Base-by-base conservation (phyloP, 2,797 vertebrate genomes). In the Notolabrus celidotus region DNA sequence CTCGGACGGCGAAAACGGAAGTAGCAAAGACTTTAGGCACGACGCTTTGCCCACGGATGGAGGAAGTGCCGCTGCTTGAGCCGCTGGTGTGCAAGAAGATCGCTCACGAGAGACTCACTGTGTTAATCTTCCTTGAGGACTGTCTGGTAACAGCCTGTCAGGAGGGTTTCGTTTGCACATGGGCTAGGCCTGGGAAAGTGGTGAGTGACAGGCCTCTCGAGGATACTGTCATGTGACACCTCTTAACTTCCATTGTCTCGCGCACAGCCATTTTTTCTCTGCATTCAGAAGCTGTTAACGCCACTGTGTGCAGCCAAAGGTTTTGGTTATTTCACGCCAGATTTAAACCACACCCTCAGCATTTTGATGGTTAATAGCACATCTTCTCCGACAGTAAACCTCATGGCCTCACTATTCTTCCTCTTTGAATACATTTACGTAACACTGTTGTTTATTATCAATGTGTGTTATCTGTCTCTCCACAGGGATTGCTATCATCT, bases 121-220 rank as follows among this genome's bases (percentile, higher is more conserved):
- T 99, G 88, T 94, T 99, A 83, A 97, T 99, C 94, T 99, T 99
- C 93, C 96, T 99, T 78, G 98, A 99, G 95, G 98, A 99, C 96
- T 99, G 97, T 96, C 94, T 99, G 95, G 98, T 99, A 94, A 99
- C 97, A 94, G 98, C 97, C 90, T 99, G 98, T 94, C 98, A 99
- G 96, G 98, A 99, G 93, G 98, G 98, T 89, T 99, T 99, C 95
- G 94, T 99, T 96, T 99, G 98, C 97, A 99, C 98, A 91, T 99
- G 98, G 98, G 97, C 97, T 91, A 95, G 98, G 95, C 97, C 98
- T 80, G 98, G 98, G 90, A 99, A 99, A 97, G 96, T 97, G 98
- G 97, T 98, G 94, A 97, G 97, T 97, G 74, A 88, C 73, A 74
- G 77, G 72, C 73, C 77, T 52, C 51, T 61, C 5, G 71, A 85